phyloP scores from a whole-genome alignment of 2,113 vertebrate genomes.

The Trichomycterus rosablanca region DNA sequence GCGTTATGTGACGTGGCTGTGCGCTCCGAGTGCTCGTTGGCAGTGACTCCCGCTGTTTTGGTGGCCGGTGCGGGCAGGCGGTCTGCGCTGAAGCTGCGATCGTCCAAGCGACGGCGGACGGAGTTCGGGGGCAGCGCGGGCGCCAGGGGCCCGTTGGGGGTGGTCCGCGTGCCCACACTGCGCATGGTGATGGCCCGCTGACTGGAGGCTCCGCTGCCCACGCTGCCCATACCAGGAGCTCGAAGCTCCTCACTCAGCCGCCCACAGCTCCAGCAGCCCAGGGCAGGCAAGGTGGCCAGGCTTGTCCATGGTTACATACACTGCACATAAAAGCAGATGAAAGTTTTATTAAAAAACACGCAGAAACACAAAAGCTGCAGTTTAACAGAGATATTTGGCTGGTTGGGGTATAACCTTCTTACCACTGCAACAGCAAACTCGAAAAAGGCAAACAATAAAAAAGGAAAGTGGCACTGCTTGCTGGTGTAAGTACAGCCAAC shows the following conservation, averaged over 20 bases:
- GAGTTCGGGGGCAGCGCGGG: constrained; percentile 29
- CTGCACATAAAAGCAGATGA: constrained; percentile 20
- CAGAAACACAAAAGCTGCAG: too few species aligned
- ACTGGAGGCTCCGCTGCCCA: constrained; percentile 76
- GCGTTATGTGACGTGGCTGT: constrained; percentile 1
- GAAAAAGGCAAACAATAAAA: too few species aligned
- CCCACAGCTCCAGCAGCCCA: constrained; percentile 71
- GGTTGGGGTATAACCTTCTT: too few species aligned
- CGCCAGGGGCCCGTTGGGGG: constrained; percentile 36
- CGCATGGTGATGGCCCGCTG: constrained; percentile 82
- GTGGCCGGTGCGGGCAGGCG: constrained; percentile 35
- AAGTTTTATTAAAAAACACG: too few species aligned
- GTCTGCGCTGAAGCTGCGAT: constrained; percentile 53
- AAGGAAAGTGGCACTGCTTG: too few species aligned
- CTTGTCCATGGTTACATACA: constrained; percentile 52
- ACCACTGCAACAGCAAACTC: too few species aligned
- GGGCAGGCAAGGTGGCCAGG: constrained; percentile 53
- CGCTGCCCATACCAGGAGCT: constrained; percentile 74
- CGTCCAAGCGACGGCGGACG: constrained; percentile 33
- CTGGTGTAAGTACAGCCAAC: too few species aligned
- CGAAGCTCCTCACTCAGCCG: constrained; percentile 66
- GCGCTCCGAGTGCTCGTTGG: constrained; percentile 39
- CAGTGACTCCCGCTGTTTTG: constrained; percentile 39
- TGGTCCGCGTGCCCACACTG: constrained; percentile 76
- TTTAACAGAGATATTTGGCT: too few species aligned